Base-by-base conservation (phyloP, 2,888 invertebrate species). In the Perizoma affinitatum region DNA sequence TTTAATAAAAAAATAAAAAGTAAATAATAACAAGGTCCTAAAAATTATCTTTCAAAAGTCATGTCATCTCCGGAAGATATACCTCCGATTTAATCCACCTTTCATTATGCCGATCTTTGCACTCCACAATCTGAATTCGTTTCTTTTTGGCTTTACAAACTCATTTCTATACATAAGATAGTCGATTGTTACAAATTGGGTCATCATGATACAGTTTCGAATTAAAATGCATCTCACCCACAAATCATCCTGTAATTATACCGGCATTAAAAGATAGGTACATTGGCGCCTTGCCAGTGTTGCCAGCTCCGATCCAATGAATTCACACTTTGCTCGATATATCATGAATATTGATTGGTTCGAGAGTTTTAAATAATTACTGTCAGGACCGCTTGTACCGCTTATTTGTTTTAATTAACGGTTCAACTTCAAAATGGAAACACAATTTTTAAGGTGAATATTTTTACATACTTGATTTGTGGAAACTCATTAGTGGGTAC, bases 291-390 rank as follows among this genome's bases (percentile, higher is more conserved):
- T 64, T 58, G 68, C 66, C 67, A 68, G 58, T 34, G 36, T 42
- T 60, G 52, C 60, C 60, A 52, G 55, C 38, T 54, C 41, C 58
- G 57, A 22, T 46, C 56, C 49, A 56, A 62, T 62, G 55, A 62
- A 66, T 64, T 62, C 63, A 47, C 66, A 61, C 66, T 68, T 62
- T 58, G 48, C 58, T 51, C 63, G 46, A 67, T 58, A 63, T 67
- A 64, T 67, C 69, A 66, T 69, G 69, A 62, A 69, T 69, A 69
- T 69, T 67, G 61, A 69, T 69, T 65, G 62, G 57, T 60, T 60
- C 49, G 58, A 43, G 54, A 58, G 65, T 64, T 69, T 69, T 67
- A 69, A 69, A 67, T 69, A 67, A 69, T 69, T 67, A 64, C 58
- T 45, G 54, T 42, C 41, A 45, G 59, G 53, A 49, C 50, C 61